Conservation (phyloP, 92 coral and sea anemone species). For the Palythoa grandis region DNA sequence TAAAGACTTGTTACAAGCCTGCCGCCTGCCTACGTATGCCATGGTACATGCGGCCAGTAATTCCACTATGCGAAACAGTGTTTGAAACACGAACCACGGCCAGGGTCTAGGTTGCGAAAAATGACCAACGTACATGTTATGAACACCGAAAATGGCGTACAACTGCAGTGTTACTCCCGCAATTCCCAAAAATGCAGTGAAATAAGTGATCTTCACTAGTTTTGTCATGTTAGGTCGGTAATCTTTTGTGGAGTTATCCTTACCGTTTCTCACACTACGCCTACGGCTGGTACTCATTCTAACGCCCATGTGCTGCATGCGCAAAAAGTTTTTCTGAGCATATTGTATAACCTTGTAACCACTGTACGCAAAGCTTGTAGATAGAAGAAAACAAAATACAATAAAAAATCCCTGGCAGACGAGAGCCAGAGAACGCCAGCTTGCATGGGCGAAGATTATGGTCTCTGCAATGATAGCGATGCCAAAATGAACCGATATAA, state of each 20-base stretch:
- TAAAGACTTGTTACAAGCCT: conserved; percentile 41
- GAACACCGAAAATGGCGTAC: conserved; percentile 68
- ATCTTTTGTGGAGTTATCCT: background rate
- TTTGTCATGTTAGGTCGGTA: conserved; percentile 71
- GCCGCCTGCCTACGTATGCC: conserved; percentile 83
- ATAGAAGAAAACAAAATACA: conserved; percentile 59
- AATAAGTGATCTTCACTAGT: conserved; percentile 78
- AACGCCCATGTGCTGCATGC: conserved; percentile 58
- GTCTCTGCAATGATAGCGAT: conserved; percentile 64
- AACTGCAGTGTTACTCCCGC: conserved; percentile 75
- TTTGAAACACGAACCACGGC: conserved; percentile 74
- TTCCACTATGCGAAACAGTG: conserved; percentile 74
- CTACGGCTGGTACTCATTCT: conserved; percentile 23
- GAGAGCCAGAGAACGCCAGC: conserved; percentile 53
- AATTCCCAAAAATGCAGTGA: conserved; percentile 73
- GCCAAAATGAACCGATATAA: conserved; percentile 66
- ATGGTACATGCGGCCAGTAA: conserved; percentile 72
- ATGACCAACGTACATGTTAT: conserved; percentile 57
- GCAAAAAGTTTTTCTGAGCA: conserved; percentile 49
- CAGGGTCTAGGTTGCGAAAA: conserved; percentile 64
- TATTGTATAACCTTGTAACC: conserved; percentile 68
- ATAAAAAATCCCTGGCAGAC: conserved; percentile 76
- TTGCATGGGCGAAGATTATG: conserved; percentile 53
- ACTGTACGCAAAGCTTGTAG: conserved; percentile 72
- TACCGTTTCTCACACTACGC: background rate